A percentile compares a stretch with the other conserved stretches of the same genome.
These are phyloP conservation scores for Drosophila tanythrix DNA, from an alignment of 2,888 invertebrate species.

Conservation along the genomic window DNA sequence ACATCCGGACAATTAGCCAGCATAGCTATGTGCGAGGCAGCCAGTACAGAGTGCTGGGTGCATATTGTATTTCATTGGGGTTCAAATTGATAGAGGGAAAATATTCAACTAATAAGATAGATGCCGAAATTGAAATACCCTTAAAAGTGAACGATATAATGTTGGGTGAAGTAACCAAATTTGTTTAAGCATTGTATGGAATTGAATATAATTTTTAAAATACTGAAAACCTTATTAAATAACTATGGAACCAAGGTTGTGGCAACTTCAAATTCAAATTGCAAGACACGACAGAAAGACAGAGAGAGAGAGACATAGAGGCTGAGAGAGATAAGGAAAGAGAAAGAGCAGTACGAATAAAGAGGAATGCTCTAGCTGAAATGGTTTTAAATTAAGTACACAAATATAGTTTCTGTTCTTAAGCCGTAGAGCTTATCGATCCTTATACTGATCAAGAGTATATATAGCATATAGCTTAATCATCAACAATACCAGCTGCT, in stretches of 20 bases:
- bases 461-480: neutral
- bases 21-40: conserved; percentile 3
- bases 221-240: neutral
- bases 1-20: too few relatives aligned
- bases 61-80: conserved; percentile 63
- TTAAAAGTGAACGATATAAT: neutral
- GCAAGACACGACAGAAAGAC: neutral
- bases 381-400: neutral
- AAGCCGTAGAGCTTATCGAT: neutral
- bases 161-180: neutral
- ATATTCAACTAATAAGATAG: neutral
- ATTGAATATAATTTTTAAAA: neutral
- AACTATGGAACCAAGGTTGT: neutral
- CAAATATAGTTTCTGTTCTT: neutral
- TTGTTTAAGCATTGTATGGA: neutral
- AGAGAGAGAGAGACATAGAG: too few relatives aligned
- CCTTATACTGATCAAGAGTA: neutral
- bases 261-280: neutral
- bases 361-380: too few relatives aligned
- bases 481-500: neutral
- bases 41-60: conserved; percentile 72
- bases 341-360: too few relatives aligned
- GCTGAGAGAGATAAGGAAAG: fast-evolving
- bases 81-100: conserved; percentile 46
- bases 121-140: neutral